These are phyloP conservation scores for Kryptopterus vitreolus DNA, from an alignment of 2,797 vertebrate species.

Conservation along the genomic window DNA sequence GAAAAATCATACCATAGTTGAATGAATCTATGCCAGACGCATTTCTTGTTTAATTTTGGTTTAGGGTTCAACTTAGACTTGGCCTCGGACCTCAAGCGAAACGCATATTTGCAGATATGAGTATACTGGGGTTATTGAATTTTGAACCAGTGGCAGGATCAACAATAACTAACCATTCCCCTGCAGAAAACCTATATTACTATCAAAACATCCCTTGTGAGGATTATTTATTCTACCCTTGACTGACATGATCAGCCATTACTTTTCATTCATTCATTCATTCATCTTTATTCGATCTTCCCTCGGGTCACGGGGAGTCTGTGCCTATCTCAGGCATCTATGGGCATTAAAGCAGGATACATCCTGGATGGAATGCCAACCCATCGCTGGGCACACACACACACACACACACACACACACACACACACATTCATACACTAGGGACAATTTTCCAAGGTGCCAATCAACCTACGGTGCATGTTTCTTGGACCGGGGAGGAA, in stretches of 20 bases:
- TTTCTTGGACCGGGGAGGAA: too few species aligned
- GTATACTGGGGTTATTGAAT: not conserved
- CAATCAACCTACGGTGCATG: too few species aligned
- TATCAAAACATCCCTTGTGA: not conserved
- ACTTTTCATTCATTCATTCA: not conserved
- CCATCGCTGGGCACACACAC: too few species aligned
- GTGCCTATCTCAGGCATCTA: too few species aligned
- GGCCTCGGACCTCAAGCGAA: not conserved
- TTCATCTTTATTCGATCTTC: too few species aligned
- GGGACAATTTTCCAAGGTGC: too few species aligned
- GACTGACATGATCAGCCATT: not conserved
- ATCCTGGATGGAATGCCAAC: too few species aligned
- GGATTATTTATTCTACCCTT: not conserved
- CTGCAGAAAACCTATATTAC: conserved; percentile 1
- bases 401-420: too few species aligned
- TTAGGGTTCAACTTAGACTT: not conserved
- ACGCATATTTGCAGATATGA: not conserved
- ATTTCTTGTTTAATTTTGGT: not conserved
- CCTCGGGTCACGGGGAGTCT: too few species aligned
- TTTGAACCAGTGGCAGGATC: not conserved
- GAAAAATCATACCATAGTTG: conserved; percentile 39
- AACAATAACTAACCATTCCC: not conserved
- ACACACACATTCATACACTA: too few species aligned
- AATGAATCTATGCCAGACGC: conserved; percentile 29
- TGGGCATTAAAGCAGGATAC: too few species aligned